Evolutionary conservation across 2,797 vertebrate genomes (phyloP), one percentile per base, ranked within the genome.

Genomic region (Triplophysa bombifrons): DNA sequence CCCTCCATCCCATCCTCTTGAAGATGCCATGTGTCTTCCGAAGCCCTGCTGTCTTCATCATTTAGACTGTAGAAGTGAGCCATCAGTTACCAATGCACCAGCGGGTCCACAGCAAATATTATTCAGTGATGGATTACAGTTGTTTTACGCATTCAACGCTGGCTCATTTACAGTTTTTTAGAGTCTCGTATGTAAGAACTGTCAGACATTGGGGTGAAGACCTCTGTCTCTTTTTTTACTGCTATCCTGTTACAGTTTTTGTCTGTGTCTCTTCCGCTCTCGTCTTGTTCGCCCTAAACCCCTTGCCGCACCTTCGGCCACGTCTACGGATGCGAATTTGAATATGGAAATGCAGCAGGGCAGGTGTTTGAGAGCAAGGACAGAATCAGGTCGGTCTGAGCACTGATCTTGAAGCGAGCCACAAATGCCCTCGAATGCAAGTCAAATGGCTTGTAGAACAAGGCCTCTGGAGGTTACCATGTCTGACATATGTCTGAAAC

Each of bases 321-420:
- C 86, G 83, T 87, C 84, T 84, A 67, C 53, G 68, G 83, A 92
- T 88, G 87, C 87, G 87, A 88, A 94, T 93, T 88, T 88, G 84
- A 88, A 89, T 91, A 94, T 93, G 90, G 88, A 94, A 94, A 94
- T 91, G 69, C 41, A 0, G 51, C 78, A 67, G 82, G 90, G 88
- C 91, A 93, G 92, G 91, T 92, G 93, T 91, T 89, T 87, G 88
- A 81, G 85, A 88, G 91, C 88, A 84, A 90, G 91, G 91, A 92
- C 90, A 90, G 91, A 93, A 90, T 90, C 86, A 86, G 90, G 92
- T 92, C 90, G 64, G n/a, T 27, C 34, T 30, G 74, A 80, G 70
- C 73, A 56, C 44, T 48, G 20, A 27, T 81, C 83, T 80, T 22
- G 73, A 67, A 58, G 50, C 50, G 48, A 61, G 41, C 51, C 70